These are phyloP conservation scores for Cyrtorhinus lividipennis DNA, from an alignment of 1,140 invertebrate genomes.

Conservation along the genomic window DNA sequence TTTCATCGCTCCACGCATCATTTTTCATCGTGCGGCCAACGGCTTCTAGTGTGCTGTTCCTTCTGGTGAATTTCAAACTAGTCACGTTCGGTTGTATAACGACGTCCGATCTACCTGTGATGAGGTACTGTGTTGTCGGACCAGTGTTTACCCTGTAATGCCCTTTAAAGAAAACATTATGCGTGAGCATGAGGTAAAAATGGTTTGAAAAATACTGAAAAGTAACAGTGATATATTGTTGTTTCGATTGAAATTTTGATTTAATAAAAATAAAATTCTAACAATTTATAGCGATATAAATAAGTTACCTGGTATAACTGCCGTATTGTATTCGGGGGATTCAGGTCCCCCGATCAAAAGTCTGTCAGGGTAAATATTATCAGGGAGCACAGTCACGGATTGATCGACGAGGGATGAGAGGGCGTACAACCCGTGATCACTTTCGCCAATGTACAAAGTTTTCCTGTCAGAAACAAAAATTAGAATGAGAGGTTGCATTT, in stretches of 20 bases:
- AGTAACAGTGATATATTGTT: neutral
- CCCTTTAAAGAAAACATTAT: constrained; percentile 32
- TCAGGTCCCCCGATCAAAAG: constrained; percentile 21
- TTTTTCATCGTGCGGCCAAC: neutral
- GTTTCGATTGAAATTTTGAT: neutral
- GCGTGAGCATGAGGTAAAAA: too few relatives aligned
- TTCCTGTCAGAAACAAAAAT: constrained; percentile 45
- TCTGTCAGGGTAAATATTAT: neutral
- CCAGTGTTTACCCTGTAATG: constrained; percentile 69
- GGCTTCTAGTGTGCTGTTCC: neutral
- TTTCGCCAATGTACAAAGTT: constrained; percentile 86
- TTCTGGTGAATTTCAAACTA: constrained; percentile 19
- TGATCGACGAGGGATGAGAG: constrained; percentile 81
- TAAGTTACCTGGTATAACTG: neutral
- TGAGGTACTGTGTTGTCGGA: constrained; percentile 35
- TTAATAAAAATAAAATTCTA: too few relatives aligned
- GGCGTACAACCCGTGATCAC: constrained; percentile 75
- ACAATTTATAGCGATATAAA: neutral
- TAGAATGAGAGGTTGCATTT: too few relatives aligned
- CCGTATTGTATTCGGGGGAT: neutral
- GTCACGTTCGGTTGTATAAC: constrained; percentile 24
- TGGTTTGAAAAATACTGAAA: too few relatives aligned
- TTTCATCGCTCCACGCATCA: constrained; percentile 14
- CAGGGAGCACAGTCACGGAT: constrained; percentile 33
- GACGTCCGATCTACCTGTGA: constrained; percentile 37